Evolutionary conservation across 1,140 invertebrate species (phyloP).

Genomic region (Zaprionus camerounensis): DNA sequence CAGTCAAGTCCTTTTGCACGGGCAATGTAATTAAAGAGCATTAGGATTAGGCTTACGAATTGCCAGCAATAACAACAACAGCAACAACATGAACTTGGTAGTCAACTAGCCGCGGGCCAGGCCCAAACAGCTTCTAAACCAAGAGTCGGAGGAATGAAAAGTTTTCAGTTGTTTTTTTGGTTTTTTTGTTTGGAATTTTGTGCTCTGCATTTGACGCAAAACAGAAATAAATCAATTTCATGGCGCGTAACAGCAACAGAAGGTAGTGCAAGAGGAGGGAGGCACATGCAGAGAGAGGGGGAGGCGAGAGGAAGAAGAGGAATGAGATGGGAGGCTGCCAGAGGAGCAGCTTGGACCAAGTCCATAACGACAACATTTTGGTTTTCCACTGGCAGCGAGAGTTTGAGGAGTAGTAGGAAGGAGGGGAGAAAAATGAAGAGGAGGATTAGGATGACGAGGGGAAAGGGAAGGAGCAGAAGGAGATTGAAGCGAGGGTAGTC

Average conservation of each 20-base stretch:
- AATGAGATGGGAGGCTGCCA: not conserved
- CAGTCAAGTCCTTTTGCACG: not conserved
- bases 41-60: conserved; percentile 70
- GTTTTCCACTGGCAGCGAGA: not conserved
- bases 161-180: not conserved
- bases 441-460: not conserved
- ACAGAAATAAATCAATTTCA: conserved; percentile 82
- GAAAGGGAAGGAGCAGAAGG: conserved; percentile 3
- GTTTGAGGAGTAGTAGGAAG: too few species aligned
- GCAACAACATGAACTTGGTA: not conserved
- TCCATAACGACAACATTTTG: conserved; percentile 65
- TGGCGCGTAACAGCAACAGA: conserved; percentile 47
- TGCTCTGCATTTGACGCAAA: conserved; percentile 66
- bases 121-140: conserved; percentile 3
- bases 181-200: conserved; percentile 17
- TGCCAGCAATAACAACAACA: conserved; percentile 50
- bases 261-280: not conserved
- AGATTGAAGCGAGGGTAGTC: conserved; percentile 9
- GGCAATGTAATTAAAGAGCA: conserved; percentile 78
- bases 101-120: conserved; percentile 49
- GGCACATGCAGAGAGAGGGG: not conserved
- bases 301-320: not conserved
- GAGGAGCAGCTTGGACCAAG: conserved; percentile 26
- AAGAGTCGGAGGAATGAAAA: not conserved
- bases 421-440: not conserved